Conservation (phyloP, 2,113 vertebrate species). For the Nesoenas mayeri region DNA sequence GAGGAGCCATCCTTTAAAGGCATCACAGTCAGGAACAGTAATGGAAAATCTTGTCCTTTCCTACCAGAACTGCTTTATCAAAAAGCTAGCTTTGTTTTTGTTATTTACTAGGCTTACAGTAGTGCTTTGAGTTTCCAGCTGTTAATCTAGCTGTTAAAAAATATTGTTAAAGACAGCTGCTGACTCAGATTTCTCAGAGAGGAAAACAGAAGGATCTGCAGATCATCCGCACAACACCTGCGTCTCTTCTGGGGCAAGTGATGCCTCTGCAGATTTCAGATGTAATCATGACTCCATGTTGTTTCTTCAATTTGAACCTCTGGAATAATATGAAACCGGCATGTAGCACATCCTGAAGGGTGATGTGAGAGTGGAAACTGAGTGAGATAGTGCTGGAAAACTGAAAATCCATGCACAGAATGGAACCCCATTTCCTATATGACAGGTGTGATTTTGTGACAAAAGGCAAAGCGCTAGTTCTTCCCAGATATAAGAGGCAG, state of each 20-base stretch:
- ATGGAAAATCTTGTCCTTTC: background rate
- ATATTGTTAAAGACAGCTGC: background rate
- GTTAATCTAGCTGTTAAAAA: background rate
- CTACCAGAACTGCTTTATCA: background rate
- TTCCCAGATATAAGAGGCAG: background rate
- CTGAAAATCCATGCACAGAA: background rate
- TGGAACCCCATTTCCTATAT: background rate
- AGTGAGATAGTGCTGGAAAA: background rate
- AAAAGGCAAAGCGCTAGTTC: background rate
- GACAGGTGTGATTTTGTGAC: background rate
- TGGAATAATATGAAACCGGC: background rate
- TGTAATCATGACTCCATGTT: background rate
- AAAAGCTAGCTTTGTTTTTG: background rate
- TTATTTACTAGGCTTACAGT: background rate
- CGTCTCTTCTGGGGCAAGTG: background rate
- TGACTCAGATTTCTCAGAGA: background rate
- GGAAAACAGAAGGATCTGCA: background rate
- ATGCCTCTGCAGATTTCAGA: background rate
- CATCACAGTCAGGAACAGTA: background rate
- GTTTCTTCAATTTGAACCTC: background rate
- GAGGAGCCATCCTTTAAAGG: background rate
- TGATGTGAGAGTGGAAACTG: background rate
- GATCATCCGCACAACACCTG: background rate
- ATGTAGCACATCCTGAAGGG: fast-evolving
- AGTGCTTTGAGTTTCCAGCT: background rate